Base-by-base conservation (phyloP, 2,888 invertebrate genomes). In the Seira ritae region DNA sequence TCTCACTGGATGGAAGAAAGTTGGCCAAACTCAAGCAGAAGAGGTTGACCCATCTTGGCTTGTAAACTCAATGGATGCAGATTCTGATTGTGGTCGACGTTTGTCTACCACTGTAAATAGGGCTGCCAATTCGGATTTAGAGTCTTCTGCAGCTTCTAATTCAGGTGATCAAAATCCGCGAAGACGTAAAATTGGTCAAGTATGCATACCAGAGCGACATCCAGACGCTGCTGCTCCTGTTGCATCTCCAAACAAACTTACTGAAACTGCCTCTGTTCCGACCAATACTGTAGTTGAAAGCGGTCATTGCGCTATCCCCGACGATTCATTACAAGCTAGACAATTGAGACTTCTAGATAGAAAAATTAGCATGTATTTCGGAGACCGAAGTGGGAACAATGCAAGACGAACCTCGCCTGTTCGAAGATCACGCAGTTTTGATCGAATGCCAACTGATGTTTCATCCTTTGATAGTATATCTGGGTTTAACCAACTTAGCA, bases 11-110 rank as follows among this genome's bases (percentile, higher is more conserved):
- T 88, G 89, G 88, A 87, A 85, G 74, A 89, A 89, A 62, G 87
- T 84, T 19, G 87, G 83, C 12, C 82, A 88, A 42, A 68, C 80
- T n/a, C 88, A 88, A 68, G 80, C 87, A 22, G 89, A 89, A 69
- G 87, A 88, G 19, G 86, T 88, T 46, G 89, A 88, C 72, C 86
- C 87, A 15, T 37, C 85, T 3, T 89, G 89, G 87, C 78, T 89
- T 6, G 87, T 87, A 0, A 85, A 86, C 72, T 88, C 88, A 0
- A 80, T 89, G 75, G 87, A 88, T 65, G 76, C 88, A 19, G 89
- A 89, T 42, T 84, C 84, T 20, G 88, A 89, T 65, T 74, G 80
- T 8, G 87, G 87, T 1, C 70, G 88, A 10, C 31, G 85, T 46
- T 60, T 86, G 12, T 87, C 87, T 17, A 81, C 81, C 0, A 69